phyloP scores from a whole-genome alignment of 2,888 invertebrate species.

The Aricia artaxerxes region DNA sequence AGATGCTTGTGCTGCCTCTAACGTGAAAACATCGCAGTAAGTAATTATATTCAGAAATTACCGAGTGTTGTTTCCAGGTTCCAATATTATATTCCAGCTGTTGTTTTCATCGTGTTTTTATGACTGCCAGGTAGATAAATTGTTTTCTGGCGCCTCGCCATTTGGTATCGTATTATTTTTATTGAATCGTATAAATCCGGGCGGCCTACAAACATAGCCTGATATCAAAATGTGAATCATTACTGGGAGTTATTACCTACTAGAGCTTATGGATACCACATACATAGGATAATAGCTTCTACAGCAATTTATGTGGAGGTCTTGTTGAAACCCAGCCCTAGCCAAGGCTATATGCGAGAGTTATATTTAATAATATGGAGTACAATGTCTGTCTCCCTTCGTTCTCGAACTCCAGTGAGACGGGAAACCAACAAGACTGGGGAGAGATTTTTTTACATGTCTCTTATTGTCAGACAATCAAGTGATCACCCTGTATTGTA shows the following conservation, averaged over 20 bases:
- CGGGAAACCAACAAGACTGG: no score
- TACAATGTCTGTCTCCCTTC: no score
- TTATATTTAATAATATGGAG: no score
- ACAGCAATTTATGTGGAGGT: no score
- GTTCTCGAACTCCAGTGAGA: no score
- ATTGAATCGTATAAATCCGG: constrained; percentile 13
- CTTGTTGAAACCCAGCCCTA: no score
- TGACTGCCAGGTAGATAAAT: not conserved
- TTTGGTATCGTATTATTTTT: constrained; percentile 9
- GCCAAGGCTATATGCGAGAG: no score
- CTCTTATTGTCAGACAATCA: no score
- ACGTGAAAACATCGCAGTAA: not conserved
- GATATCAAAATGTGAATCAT: not conserved
- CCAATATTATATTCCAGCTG: not conserved
- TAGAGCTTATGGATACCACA: no score
- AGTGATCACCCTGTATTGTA: no score
- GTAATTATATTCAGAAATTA: not conserved
- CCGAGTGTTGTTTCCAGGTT: not conserved
- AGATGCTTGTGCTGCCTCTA: no score
- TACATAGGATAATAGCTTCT: not conserved
- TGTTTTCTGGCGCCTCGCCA: constrained; percentile 14
- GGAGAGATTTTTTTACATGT: no score
- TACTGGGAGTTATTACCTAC: not conserved
- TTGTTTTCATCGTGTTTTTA: not conserved
- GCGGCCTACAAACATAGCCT: not conserved